These are phyloP conservation scores for Hapalemur alaotrensis DNA, from an alignment of 2,797 vertebrate genomes.

Conservation along the genomic window DNA sequence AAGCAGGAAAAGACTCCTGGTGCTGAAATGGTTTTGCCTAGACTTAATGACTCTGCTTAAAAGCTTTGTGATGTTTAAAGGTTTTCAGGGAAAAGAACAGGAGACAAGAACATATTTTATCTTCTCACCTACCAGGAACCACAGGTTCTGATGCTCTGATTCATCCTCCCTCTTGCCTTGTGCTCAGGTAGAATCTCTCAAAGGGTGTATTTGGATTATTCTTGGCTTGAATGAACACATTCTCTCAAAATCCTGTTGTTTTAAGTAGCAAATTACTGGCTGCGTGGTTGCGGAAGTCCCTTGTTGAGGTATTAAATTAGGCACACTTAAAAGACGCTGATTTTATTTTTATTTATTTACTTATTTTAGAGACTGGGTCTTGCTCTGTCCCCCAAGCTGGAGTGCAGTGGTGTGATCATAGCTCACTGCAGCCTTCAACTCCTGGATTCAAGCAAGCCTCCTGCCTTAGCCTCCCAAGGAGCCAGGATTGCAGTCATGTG, in stretches of 20 bases:
- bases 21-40: neutral
- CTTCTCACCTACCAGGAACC: neutral
- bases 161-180: constrained; percentile 15
- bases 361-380: neutral
- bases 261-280: neutral
- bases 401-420: neutral
- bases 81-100: neutral
- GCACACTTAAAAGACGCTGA: neutral
- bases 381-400: neutral
- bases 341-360: neutral
- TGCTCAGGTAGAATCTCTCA: neutral
- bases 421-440: neutral
- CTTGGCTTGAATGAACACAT: neutral
- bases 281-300: neutral
- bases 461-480: neutral
- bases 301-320: neutral
- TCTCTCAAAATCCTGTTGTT: constrained; percentile 23
- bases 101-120: neutral
- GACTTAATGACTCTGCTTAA: constrained; percentile 1
- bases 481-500: neutral
- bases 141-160: neutral
- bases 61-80: constrained; percentile 27
- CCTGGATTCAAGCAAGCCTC: neutral
- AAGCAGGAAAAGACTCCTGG: neutral
- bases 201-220: constrained; percentile 17